Evolutionary conservation across 2,797 vertebrate species (phyloP).

Genomic region (Phataginus tetradactyla): DNA sequence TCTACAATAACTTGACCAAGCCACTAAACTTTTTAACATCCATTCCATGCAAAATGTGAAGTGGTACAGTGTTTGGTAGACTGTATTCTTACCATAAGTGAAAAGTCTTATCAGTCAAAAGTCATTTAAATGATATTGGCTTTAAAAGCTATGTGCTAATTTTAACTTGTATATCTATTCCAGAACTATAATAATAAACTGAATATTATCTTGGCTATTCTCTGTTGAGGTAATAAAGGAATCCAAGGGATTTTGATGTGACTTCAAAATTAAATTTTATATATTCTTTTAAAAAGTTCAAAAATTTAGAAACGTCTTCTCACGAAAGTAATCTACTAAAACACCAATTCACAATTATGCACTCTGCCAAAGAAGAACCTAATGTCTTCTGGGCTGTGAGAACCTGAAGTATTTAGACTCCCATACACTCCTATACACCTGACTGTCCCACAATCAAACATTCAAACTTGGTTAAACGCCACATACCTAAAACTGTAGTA

Average conservation of each 20-base stretch:
- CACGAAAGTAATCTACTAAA: neutral
- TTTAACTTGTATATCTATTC: neutral
- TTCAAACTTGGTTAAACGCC: neutral
- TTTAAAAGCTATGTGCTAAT: conserved; percentile 13
- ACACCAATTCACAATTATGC: neutral
- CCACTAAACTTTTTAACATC: conserved; percentile 34
- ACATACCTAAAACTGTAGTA: neutral
- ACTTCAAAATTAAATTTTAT: conserved; percentile 10
- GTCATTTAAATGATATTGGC: conserved; percentile 38
- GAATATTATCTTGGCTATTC: neutral
- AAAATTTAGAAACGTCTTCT: conserved; percentile 6
- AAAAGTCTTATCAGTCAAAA: neutral
- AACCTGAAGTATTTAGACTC: neutral
- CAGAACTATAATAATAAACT: neutral
- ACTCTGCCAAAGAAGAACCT: neutral
- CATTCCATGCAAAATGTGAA: conserved; percentile 2
- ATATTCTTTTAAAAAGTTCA: neutral
- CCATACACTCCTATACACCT: neutral
- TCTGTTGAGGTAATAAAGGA: neutral
- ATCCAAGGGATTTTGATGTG: neutral
- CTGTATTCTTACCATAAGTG: conserved; percentile 23
- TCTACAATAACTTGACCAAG: neutral
- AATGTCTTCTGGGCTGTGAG: neutral
- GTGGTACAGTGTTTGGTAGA: neutral
- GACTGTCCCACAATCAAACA: neutral